A percentile compares a stretch with the other conserved stretches of the same genome.
These are phyloP conservation scores for Tetraodon nigroviridis DNA, from an alignment of 2,113 vertebrate genomes.

Conservation along the genomic window DNA sequence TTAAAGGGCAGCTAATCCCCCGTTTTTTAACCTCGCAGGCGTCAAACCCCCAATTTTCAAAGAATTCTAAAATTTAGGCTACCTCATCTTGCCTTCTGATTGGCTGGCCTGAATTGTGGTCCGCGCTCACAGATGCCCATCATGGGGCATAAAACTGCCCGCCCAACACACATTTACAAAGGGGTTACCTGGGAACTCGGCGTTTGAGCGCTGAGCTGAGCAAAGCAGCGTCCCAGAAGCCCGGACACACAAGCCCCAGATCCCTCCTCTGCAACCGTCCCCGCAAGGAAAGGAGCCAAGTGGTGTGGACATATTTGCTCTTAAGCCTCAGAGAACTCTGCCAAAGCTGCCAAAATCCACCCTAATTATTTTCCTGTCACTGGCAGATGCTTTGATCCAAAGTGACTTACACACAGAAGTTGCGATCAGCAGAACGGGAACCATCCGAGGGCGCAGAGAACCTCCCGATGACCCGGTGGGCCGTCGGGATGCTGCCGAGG, in stretches of 20 bases:
- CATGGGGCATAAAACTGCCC: slow-evolving; percentile 2
- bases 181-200: slow-evolving; percentile 42
- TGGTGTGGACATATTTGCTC: slow-evolving; percentile 63
- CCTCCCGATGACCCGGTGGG: slow-evolving; percentile 2
- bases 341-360: slow-evolving; percentile 68
- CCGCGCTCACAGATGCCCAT: slow-evolving; percentile 18
- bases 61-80: slow-evolving; percentile 40
- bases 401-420: slow-evolving; percentile 61
- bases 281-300: slow-evolving; percentile 51
- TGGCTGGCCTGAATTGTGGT: slow-evolving; percentile 48
- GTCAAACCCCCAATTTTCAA: slow-evolving; percentile 33
- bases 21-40: slow-evolving; percentile 37
- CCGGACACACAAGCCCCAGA: slow-evolving; percentile 2
- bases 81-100: slow-evolving; percentile 59
- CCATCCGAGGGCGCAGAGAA: slow-evolving; percentile 20
- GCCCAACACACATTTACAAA: slow-evolving; percentile 5
- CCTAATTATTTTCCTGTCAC: slow-evolving; percentile 57
- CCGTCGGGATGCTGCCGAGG: no score
- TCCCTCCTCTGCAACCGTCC: slow-evolving; percentile 38
- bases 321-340: slow-evolving; percentile 65
- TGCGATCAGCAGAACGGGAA: slow-evolving; percentile 33
- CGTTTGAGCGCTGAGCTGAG: slow-evolving; percentile 45
- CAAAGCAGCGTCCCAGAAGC: slow-evolving; percentile 28
- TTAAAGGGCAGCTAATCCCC: slow-evolving; percentile 54
- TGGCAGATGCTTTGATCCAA: slow-evolving; percentile 65